These are phyloP conservation scores for Heliconius sara DNA, from an alignment of 2,888 invertebrate species.

Conservation along the genomic window DNA sequence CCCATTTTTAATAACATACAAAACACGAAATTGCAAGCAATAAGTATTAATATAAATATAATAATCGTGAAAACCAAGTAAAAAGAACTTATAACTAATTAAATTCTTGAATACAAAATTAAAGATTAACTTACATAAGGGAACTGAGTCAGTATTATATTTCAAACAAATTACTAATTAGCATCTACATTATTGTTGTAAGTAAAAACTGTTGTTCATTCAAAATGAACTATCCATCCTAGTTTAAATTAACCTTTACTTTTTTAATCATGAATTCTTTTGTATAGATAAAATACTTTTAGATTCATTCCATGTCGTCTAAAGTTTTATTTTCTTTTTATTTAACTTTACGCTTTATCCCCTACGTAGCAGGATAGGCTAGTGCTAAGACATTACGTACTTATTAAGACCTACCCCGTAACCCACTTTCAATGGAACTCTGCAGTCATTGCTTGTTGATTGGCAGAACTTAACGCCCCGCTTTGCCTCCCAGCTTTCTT, in stretches of 20 bases:
- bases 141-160: neutral
- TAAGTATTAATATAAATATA: too few species aligned
- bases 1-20: too few species aligned
- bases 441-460: too few species aligned
- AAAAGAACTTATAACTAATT: neutral
- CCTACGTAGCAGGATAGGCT: neutral
- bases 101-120: neutral
- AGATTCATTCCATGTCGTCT: neutral
- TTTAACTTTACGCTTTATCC: neutral
- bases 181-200: neutral
- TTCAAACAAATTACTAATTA: constrained; percentile 10
- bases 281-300: neutral
- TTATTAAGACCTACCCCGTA: too few species aligned
- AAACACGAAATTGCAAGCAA: too few species aligned
- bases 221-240: neutral
- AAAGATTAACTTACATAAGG: neutral
- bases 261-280: neutral
- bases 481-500: too few species aligned
- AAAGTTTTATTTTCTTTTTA: neutral
- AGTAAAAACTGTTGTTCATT: neutral
- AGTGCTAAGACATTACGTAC: too few species aligned
- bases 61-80: too few species aligned
- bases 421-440: too few species aligned
- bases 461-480: too few species aligned
- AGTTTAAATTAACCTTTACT: neutral